Evolutionary conservation across 2,888 invertebrate species (phyloP), one percentile per base, ranked within the genome.

Genomic region (Stenoptilia bipunctidactyla): DNA sequence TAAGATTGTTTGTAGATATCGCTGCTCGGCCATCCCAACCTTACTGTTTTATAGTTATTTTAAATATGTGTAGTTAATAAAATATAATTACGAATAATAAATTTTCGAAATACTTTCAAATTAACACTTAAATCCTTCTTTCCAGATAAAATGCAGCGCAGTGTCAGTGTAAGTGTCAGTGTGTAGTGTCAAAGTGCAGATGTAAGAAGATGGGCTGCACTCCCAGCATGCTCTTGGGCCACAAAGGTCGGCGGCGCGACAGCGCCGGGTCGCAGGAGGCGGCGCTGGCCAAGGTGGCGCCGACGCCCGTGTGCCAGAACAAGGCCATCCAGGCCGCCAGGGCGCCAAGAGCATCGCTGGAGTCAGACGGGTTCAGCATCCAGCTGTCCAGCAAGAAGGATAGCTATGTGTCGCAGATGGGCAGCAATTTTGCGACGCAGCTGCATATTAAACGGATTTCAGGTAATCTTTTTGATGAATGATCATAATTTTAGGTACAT

Each of bases 201-300:
- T 59, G 59, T 58, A 54, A 46, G 49, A 65, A 45, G 51, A 88
- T 88, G 88, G 88, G 88, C 65, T 88, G 88, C 60, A 87, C 87
- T 48, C 88, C 88, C 53, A 88, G 88, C 61, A 86, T 87, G 73
- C 71, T 88, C 51, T 71, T 88, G 56, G 87, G 87, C 63, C 87
- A 87, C 66, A 86, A 87, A 67, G 80, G 71, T 49, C 86, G 87
- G 42, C 73, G 82, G 34, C 82, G 87, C 46, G 86, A 85, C 69
- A 86, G 86, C 69, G 56, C 68, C 2, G 77, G 82, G 15, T 85
- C 84, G 10, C 85, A 84, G 40, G 85, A 84, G 47, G 82, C 79
- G 2, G 83, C 84, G 40, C 53, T 84, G 27, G 79, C 80, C 0
- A 83, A 83, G 47, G 70, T 73, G 15, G 77, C 73, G 0, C 80